Conservation (phyloP, 2,797 vertebrate genomes). For the Borostomias antarcticus region DNA sequence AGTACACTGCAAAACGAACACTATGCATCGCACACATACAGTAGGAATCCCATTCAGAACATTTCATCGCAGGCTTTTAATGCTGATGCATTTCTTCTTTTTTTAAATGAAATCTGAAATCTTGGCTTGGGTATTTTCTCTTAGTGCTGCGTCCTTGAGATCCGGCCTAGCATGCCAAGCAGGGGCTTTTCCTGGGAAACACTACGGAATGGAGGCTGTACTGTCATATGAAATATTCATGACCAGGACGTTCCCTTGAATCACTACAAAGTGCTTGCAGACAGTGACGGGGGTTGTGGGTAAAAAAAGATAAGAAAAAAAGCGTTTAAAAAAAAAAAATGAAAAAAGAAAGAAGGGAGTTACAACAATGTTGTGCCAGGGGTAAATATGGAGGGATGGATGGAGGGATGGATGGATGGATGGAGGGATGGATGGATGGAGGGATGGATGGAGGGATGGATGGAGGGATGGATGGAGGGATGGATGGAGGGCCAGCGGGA, state of each 20-base stretch:
- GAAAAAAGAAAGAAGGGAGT: conserved; percentile 33
- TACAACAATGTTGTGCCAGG: background rate
- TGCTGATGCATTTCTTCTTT: conserved; percentile 32
- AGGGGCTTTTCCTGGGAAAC: conserved; percentile 34
- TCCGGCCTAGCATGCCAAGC: conserved; percentile 44
- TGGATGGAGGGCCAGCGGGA: too few species aligned
- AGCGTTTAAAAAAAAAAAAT: conserved; percentile 32
- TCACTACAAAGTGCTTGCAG: conserved; percentile 59
- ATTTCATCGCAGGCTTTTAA: conserved; percentile 37
- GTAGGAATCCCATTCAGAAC: conserved; percentile 31
- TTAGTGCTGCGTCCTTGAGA: conserved; percentile 38
- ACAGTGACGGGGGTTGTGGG: conserved; percentile 38
- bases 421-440: background rate
- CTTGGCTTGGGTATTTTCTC: conserved; percentile 32
- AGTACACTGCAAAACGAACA: conserved; percentile 53
- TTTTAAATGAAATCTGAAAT: conserved; percentile 44
- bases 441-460: too few species aligned
- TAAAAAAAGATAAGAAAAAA: conserved; percentile 27
- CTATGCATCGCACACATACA: conserved; percentile 47
- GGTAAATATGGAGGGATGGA: background rate
- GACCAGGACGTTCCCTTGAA: conserved; percentile 54
- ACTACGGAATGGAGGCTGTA: conserved; percentile 44
- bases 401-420: background rate
- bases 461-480: too few species aligned
- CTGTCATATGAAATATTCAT: conserved; percentile 75